Conservation (phyloP, 2,888 invertebrate species). For the Ophion ellenae region DNA sequence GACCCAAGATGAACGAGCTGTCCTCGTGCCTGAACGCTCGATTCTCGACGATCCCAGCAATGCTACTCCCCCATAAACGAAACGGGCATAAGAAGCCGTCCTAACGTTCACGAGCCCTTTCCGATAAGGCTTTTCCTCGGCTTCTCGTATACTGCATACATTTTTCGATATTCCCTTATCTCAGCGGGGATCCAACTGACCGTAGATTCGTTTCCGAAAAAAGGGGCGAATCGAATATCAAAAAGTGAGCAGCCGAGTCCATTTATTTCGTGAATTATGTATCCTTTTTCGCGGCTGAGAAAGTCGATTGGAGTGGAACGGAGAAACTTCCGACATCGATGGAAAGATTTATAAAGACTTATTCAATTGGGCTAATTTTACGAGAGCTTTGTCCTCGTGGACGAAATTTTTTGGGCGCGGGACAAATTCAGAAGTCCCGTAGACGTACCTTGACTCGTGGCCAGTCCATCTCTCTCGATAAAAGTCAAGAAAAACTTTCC, state of each 20-base stretch:
- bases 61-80: slow-evolving; percentile 26
- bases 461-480: not conserved
- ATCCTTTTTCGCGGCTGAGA: not conserved
- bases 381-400: too few species aligned
- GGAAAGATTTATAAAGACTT: not conserved
- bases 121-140: not conserved
- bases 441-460: not conserved
- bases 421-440: not conserved
- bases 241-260: not conserved
- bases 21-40: slow-evolving; percentile 4
- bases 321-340: not conserved
- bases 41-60: slow-evolving; percentile 20
- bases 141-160: not conserved
- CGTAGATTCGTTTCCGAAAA: not conserved
- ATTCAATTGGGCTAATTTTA: too few species aligned
- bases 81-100: not conserved
- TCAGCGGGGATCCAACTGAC: not conserved
- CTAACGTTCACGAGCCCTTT: not conserved
- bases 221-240: not conserved
- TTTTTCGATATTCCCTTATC: not conserved
- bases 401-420: too few species aligned
- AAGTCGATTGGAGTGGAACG: not conserved
- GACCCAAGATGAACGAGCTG: slow-evolving; percentile 56
- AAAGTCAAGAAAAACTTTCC: not conserved
- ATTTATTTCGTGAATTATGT: not conserved